Percentiles rank a stretch among this genome's conserved stretches.
phyloP scores from a whole-genome alignment of 2,888 invertebrate species.

The Odontomyia ornata region DNA sequence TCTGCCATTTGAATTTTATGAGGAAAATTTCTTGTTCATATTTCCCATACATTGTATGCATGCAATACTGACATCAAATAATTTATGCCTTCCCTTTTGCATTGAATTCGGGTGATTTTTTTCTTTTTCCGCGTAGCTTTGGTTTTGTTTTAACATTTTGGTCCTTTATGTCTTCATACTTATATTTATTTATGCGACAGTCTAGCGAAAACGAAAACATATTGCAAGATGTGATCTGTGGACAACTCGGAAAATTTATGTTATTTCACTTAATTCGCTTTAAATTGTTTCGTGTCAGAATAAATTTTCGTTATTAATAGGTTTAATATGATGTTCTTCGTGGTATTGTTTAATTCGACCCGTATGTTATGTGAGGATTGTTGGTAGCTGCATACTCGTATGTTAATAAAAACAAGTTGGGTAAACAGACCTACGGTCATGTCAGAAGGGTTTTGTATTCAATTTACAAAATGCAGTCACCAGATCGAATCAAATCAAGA shows the following conservation, averaged over 20 bases:
- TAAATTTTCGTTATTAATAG: slow-evolving; percentile 43
- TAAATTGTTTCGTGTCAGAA: slow-evolving; percentile 42
- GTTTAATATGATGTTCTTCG: slow-evolving; percentile 13
- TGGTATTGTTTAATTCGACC: not conserved
- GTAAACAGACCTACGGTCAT: too few relatives aligned
- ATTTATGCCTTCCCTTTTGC: slow-evolving; percentile 15
- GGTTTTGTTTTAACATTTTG: not conserved
- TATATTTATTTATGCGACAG: slow-evolving; percentile 31
- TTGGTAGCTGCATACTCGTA: not conserved
- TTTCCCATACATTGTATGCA: not conserved
- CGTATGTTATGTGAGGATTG: not conserved
- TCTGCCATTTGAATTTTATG: slow-evolving; percentile 31
- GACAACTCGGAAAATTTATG: slow-evolving; percentile 39
- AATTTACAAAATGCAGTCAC: too few relatives aligned
- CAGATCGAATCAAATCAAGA: too few relatives aligned
- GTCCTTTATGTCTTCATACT: not conserved
- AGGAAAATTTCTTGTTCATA: not conserved
- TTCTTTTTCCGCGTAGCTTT: not conserved
- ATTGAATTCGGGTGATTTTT: too few relatives aligned
- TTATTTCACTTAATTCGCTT: slow-evolving; percentile 39
- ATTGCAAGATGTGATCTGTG: slow-evolving; percentile 28
- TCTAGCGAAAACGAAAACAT: slow-evolving; percentile 10
- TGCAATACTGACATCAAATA: not conserved
- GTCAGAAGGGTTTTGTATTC: too few relatives aligned
- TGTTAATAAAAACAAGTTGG: slow-evolving; percentile 3